A percentile compares a stretch with the other conserved stretches of the same genome.
Conservation (phyloP, 2,888 invertebrate genomes). For the Salpingus planirostris region DNA sequence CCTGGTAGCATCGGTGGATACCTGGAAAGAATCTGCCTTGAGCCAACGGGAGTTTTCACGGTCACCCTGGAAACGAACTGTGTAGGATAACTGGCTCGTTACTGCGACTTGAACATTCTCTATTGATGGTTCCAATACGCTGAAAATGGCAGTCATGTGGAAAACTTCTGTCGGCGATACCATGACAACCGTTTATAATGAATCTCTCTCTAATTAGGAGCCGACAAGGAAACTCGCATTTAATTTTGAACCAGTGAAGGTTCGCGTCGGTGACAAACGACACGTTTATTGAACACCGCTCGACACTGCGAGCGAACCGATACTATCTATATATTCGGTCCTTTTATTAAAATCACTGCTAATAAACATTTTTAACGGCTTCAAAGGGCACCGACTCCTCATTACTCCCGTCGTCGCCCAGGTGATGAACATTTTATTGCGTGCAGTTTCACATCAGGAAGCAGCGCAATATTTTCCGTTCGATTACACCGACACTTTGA, state of each 20-base stretch:
- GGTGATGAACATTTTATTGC: constrained; percentile 3
- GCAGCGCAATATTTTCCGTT: neutral
- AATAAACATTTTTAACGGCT: constrained; percentile 3
- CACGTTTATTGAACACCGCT: constrained; percentile 2
- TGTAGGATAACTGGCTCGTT: constrained; percentile 28
- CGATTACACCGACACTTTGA: neutral
- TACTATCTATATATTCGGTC: neutral
- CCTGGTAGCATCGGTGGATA: no score
- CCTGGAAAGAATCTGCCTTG: no score
- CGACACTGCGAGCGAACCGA: neutral
- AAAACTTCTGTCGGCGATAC: constrained; percentile 34
- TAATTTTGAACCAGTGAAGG: constrained; percentile 20
- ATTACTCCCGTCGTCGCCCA: constrained; percentile 1
- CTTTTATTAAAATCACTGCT: constrained; percentile 6
- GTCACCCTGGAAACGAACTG: constrained; percentile 21
- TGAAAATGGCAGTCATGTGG: constrained; percentile 31
- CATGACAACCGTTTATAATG: constrained; percentile 37
- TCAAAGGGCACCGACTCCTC: constrained; percentile 1
- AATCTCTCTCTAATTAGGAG: constrained; percentile 34
- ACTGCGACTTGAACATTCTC: constrained; percentile 28
- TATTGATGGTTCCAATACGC: constrained; percentile 29
- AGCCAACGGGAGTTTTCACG: no score
- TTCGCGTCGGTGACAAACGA: constrained; percentile 2
- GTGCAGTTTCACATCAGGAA: no score
- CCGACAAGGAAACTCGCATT: constrained; percentile 26